phyloP scores from a whole-genome alignment of 2,113 vertebrate species.

The Hylia prasina region DNA sequence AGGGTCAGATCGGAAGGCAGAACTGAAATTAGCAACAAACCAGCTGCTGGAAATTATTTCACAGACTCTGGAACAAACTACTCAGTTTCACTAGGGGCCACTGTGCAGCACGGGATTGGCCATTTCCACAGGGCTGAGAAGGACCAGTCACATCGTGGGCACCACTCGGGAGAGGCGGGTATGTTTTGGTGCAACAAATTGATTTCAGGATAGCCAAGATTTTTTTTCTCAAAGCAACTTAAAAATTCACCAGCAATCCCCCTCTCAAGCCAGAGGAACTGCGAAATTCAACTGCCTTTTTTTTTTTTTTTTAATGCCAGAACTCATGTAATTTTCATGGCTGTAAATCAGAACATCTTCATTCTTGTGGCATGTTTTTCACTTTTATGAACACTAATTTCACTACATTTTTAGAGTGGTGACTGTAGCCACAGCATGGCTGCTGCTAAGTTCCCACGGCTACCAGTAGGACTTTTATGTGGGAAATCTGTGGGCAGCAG shows the following conservation, averaged over 20 bases:
- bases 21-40: slow-evolving; percentile 12
- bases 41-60: slow-evolving; percentile 23
- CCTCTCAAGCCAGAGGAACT: neutral
- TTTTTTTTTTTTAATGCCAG: neutral
- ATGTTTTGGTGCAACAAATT: neutral
- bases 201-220: neutral
- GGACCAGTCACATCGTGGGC: neutral
- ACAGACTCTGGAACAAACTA: neutral
- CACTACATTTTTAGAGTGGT: slow-evolving; percentile 47
- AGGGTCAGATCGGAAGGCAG: neutral
- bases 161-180: fast-evolving
- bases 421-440: slow-evolving; percentile 57
- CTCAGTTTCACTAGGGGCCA: slow-evolving; percentile 46
- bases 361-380: slow-evolving; percentile 59
- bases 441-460: slow-evolving; percentile 61
- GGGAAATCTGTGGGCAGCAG: slow-evolving; percentile 67
- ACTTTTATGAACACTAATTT: slow-evolving; percentile 62
- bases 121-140: neutral
- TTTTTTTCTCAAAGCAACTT: neutral
- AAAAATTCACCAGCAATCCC: neutral
- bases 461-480: slow-evolving; percentile 69
- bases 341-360: slow-evolving; percentile 51
- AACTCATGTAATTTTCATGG: slow-evolving; percentile 36
- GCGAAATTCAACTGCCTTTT: neutral
- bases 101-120: slow-evolving; percentile 3